These are phyloP conservation scores for Atractosteus spatula DNA, from an alignment of 2,113 vertebrate genomes.

Conservation along the genomic window DNA sequence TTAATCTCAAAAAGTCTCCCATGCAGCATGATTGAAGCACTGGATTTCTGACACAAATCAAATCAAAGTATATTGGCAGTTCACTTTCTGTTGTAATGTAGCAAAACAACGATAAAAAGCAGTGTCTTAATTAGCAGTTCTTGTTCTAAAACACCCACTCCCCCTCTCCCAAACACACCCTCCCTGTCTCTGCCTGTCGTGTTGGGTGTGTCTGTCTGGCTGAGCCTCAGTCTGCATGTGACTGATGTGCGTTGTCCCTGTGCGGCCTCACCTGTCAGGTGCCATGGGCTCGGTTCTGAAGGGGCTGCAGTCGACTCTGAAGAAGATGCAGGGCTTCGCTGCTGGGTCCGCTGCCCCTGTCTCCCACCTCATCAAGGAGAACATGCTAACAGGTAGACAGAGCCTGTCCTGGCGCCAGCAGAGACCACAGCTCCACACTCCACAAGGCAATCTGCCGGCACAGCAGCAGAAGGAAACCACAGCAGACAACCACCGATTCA, in stretches of 20 bases:
- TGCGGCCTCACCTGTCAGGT: slow-evolving; percentile 42
- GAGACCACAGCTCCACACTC: no score
- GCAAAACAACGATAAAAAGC: not conserved
- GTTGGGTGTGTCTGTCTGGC: not conserved
- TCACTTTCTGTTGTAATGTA: not conserved
- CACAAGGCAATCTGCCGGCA: no score
- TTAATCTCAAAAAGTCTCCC: no score
- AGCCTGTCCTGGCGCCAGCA: no score
- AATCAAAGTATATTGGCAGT: no score
- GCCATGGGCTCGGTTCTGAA: slow-evolving; percentile 54
- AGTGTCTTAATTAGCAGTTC: not conserved
- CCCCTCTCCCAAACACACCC: not conserved
- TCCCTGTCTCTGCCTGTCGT: not conserved
- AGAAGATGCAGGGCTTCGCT: slow-evolving; percentile 24
- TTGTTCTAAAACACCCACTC: not conserved
- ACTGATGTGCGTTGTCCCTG: not conserved
- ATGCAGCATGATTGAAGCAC: no score
- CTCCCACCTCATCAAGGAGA: slow-evolving; percentile 68
- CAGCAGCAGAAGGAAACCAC: no score
- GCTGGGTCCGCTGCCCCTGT: slow-evolving; percentile 14
- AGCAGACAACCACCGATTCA: no score
- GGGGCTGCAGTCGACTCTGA: slow-evolving; percentile 43
- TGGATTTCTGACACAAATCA: no score
- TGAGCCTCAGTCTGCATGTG: not conserved
- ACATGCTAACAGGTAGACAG: slow-evolving; percentile 43